Conservation (phyloP, 2,797 vertebrate species). For the Arremon aurantiirostris region DNA sequence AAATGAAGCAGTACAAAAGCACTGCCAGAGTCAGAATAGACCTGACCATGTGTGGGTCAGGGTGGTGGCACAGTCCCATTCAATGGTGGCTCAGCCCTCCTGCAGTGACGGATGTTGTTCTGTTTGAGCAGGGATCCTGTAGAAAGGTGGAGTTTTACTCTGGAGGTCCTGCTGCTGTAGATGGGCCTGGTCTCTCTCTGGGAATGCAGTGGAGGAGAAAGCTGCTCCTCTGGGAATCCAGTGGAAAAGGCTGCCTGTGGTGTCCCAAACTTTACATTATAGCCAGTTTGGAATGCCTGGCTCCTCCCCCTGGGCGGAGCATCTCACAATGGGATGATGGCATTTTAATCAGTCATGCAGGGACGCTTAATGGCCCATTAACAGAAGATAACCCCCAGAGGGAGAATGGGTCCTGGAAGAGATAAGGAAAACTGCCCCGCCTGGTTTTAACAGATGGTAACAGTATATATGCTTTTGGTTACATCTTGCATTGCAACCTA, state of each 20-base stretch:
- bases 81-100: not conserved
- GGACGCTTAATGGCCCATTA: not conserved
- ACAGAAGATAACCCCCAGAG: too few species aligned
- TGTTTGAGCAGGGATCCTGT: not conserved
- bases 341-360: not conserved
- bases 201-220: not conserved
- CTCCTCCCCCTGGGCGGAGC: not conserved
- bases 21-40: not conserved
- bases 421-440: not conserved
- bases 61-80: not conserved
- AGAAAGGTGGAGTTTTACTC: not conserved
- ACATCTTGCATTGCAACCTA: not conserved
- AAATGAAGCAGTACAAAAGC: not conserved
- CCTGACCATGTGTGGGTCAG: not conserved
- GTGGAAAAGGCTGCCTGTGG: too few species aligned
- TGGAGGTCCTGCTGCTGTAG: not conserved
- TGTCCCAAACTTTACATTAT: not conserved
- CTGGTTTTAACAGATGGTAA: not conserved
- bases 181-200: not conserved
- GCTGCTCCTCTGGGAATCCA: not conserved
- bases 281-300: not conserved
- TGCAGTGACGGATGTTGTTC: not conserved
- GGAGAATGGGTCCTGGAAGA: accelerated
- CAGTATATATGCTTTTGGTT: not conserved
- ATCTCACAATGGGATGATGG: not conserved